These are phyloP conservation scores for Lepisosteus osseus DNA, from an alignment of 2,113 vertebrate species.

Conservation along the genomic window DNA sequence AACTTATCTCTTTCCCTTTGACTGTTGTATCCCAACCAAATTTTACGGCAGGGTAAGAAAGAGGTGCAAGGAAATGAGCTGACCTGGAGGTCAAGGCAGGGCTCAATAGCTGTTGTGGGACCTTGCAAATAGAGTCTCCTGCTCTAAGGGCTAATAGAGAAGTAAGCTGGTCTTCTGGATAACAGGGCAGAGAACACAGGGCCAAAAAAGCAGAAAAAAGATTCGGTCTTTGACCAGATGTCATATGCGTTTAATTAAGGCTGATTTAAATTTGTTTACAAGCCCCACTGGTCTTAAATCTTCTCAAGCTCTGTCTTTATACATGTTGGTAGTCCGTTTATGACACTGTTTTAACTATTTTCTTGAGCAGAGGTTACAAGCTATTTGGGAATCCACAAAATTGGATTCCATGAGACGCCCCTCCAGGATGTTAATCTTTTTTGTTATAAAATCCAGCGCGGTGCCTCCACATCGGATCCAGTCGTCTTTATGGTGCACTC, in stretches of 20 bases:
- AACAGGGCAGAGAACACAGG: conserved; percentile 30
- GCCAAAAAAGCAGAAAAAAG: conserved; percentile 18
- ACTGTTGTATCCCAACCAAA: conserved; percentile 42
- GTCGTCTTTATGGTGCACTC: conserved; percentile 66
- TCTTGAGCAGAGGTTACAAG: conserved; percentile 63
- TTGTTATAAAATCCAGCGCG: conserved; percentile 52
- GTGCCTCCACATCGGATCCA: conserved; percentile 43
- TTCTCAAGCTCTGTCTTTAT: conserved; percentile 59
- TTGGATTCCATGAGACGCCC: conserved; percentile 58
- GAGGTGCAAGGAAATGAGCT: conserved; percentile 76
- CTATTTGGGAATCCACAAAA: conserved; percentile 67
- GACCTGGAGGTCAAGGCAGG: conserved; percentile 63
- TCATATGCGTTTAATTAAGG: conserved; percentile 69
- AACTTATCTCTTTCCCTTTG: conserved; percentile 54
- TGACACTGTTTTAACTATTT: conserved; percentile 65
- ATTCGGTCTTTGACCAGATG: conserved; percentile 49
- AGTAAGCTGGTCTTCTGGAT: background rate
- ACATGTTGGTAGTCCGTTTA: conserved; percentile 68
- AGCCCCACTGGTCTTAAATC: conserved; percentile 68
- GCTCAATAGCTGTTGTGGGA: conserved; percentile 59
- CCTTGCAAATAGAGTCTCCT: conserved; percentile 34
- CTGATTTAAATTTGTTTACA: conserved; percentile 73
- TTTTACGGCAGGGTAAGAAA: conserved; percentile 71
- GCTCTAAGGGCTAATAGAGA: conserved; percentile 30
- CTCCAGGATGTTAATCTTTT: conserved; percentile 68